phyloP scores from a whole-genome alignment of 2,113 vertebrate species.

The Oplegnathus fasciatus region DNA sequence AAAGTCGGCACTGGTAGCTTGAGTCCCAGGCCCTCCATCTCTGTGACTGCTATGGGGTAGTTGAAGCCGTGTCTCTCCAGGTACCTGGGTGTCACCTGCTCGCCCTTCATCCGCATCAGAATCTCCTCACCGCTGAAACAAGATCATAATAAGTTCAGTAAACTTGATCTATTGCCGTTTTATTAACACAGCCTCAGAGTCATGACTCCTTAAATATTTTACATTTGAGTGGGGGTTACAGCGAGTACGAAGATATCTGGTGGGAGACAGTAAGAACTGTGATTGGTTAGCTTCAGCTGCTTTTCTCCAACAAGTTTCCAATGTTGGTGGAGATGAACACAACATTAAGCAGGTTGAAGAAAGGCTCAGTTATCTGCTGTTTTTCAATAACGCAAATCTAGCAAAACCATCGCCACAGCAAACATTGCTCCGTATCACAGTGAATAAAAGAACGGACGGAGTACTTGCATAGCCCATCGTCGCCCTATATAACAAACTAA shows the following conservation, averaged over 20 bases:
- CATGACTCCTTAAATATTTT: background rate
- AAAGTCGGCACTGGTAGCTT: slow-evolving; percentile 91
- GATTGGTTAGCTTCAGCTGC: background rate
- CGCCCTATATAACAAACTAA: too few relatives aligned
- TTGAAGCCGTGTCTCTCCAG: slow-evolving; percentile 96
- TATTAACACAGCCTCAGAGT: background rate
- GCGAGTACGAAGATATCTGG: too few relatives aligned
- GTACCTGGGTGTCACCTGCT: slow-evolving; percentile 92
- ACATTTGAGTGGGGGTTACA: background rate
- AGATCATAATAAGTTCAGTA: background rate
- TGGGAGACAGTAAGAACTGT: background rate
- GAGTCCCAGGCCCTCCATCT: slow-evolving; percentile 94
- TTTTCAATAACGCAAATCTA: background rate
- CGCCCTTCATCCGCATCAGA: slow-evolving; percentile 92
- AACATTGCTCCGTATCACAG: too few relatives aligned
- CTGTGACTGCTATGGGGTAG: slow-evolving; percentile 91
- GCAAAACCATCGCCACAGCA: background rate
- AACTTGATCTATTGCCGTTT: background rate
- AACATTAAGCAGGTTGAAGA: background rate
- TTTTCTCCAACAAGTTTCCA: background rate
- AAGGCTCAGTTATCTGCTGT: background rate
- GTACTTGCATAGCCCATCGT: too few relatives aligned
- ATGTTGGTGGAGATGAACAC: background rate
- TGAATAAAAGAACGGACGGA: too few relatives aligned
- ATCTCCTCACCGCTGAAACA: slow-evolving; percentile 92